Evolutionary conservation across 2,888 invertebrate genomes (phyloP).

Genomic region (Tyria jacobaeae): DNA sequence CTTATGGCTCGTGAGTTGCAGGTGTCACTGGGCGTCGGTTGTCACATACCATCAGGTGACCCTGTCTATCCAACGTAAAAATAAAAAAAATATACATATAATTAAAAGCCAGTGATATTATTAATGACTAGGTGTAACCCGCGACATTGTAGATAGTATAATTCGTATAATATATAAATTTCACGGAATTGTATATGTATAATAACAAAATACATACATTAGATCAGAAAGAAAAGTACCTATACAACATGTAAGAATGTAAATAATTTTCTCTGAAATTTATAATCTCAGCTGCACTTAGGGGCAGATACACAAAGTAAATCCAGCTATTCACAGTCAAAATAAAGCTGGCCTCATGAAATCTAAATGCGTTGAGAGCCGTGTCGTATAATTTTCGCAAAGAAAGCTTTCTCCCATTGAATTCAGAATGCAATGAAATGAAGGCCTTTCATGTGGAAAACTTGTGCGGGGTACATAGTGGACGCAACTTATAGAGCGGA

Average conservation of each 20-base stretch:
- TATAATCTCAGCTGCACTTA: constrained; percentile 14
- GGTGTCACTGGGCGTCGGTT: too few relatives aligned
- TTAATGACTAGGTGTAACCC: too few relatives aligned
- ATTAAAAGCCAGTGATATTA: too few relatives aligned
- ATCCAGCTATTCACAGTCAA: constrained; percentile 42
- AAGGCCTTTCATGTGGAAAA: constrained; percentile 38
- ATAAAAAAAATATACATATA: too few relatives aligned
- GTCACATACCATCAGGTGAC: too few relatives aligned
- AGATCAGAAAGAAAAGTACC: too few relatives aligned
- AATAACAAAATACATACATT: too few relatives aligned
- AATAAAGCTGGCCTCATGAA: constrained; percentile 45
- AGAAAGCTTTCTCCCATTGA: constrained; percentile 44
- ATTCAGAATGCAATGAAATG: constrained; percentile 33
- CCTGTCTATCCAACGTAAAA: too few relatives aligned
- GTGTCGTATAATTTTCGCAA: constrained; percentile 42
- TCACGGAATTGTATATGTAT: too few relatives aligned
- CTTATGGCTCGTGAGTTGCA: too few relatives aligned
- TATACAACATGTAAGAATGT: not conserved
- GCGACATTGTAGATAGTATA: too few relatives aligned
- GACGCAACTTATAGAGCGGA: constrained; percentile 29
- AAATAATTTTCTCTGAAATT: constrained; percentile 10
- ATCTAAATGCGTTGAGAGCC: constrained; percentile 40
- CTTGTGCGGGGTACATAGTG: constrained; percentile 17
- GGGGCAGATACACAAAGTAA: constrained; percentile 21
- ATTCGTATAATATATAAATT: too few relatives aligned